Base-by-base conservation (phyloP, 2,113 vertebrate species). In the Corythoichthys haematopterus region DNA sequence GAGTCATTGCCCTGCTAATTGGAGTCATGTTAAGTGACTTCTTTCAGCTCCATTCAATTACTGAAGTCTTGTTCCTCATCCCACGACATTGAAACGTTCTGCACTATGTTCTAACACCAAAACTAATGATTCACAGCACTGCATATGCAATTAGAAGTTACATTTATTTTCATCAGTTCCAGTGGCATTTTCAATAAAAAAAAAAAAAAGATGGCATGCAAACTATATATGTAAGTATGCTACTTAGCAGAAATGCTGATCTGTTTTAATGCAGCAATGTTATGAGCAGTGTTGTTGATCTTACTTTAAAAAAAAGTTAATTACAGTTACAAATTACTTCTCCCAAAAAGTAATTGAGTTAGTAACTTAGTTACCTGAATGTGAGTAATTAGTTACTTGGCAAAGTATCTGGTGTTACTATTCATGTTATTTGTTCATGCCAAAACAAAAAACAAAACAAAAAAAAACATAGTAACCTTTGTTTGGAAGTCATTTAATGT, bases 141-240 rank as follows among this genome's bases (percentile, higher is more conserved):
- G 79, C 84, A 77, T 72, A 80, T 74, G 81, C 80, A 81, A 84
- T 88, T 84, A 81, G 74, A 81, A 85, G 86, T 84, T 74, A 35
- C 33, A 3, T 55, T 55, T n/a, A 6, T 35, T 56, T 12, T 56
- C 12, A 35, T 35, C 53, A 36, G 55, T 57, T 57, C 3, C 55
- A 15, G 20, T 14, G 11, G 55, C 55, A 57, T 57, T 13, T 55
- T 15, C 20, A 28, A 1, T 28, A 11, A 4, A 10, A 35, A 10
- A 56, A 33, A 36, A 36, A 15, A 14, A 57, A 12, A 13, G 55
- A 56, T 13, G 11, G 11, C 40, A 43, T 43, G 6, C 40, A 43
- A 43, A 43, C 40, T 8, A 43, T 43, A 28, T 2, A 43, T 43
- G 33, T 5, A 2, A 15, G 4, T 56, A 14, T 56, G 33, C 33